Percentiles rank a stretch among this genome's conserved stretches.
phyloP scores from a whole-genome alignment of 2,888 invertebrate genomes.

The Stenodera caucasica region DNA sequence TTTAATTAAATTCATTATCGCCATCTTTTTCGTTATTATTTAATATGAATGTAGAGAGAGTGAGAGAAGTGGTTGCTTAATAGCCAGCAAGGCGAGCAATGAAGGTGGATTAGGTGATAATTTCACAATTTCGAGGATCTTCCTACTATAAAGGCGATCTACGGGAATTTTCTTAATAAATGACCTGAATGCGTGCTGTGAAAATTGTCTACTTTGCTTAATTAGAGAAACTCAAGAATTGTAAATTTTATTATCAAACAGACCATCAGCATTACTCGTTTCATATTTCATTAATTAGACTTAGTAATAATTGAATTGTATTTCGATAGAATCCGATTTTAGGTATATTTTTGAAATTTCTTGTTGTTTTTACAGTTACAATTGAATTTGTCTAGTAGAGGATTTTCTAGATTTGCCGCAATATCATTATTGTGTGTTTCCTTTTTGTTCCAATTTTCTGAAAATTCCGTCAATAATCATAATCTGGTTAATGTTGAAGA shows the following conservation, averaged over 20 bases:
- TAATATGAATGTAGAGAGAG: too few species aligned
- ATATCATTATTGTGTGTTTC: neutral
- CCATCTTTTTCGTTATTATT: too few species aligned
- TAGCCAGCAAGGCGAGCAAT: neutral
- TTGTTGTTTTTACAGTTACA: too few species aligned
- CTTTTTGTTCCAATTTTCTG: neutral
- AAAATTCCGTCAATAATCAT: neutral
- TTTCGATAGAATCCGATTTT: too few species aligned
- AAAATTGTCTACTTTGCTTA: neutral
- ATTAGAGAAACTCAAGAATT: too few species aligned
- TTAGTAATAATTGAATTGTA: too few species aligned
- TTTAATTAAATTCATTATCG: too few species aligned
- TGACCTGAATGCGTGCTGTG: neutral
- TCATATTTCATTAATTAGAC: too few species aligned
- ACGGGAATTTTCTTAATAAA: constrained; percentile 1
- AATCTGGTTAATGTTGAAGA: neutral
- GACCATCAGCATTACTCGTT: too few species aligned
- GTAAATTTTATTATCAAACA: neutral
- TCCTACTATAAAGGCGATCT: neutral
- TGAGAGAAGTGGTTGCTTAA: too few species aligned
- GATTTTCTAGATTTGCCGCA: neutral
- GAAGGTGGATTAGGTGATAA: neutral
- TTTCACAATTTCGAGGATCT: neutral
- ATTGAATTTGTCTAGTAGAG: neutral
- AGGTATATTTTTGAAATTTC: neutral